A percentile compares a stretch with the other conserved stretches of the same genome.
phyloP scores from a whole-genome alignment of 2,113 vertebrate species.

The Ictidomys tridecemlineatus region DNA sequence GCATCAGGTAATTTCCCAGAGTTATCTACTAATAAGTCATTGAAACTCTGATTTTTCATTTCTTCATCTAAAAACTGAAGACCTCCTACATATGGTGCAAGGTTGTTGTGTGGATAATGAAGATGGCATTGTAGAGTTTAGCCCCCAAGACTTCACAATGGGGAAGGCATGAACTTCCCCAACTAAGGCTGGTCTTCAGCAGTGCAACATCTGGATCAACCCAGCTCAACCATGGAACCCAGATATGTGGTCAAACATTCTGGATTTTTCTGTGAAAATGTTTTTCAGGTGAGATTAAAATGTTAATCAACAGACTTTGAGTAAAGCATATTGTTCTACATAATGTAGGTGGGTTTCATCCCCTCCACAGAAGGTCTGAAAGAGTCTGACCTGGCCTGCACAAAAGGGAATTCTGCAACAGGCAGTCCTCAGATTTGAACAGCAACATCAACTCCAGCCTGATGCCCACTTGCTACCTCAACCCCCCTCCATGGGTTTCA shows the following conservation, averaged over 20 bases:
- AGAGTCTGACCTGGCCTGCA: background rate
- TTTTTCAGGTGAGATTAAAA: background rate
- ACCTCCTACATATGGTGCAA: background rate
- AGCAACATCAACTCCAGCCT: background rate
- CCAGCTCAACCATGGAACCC: background rate
- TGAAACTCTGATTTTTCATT: background rate
- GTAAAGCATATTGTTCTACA: background rate
- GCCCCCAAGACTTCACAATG: background rate
- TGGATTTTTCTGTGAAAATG: background rate
- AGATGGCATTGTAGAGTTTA: background rate
- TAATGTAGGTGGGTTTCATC: background rate
- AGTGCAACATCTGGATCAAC: background rate
- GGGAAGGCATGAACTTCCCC: background rate
- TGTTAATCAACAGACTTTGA: background rate
- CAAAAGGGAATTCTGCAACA: background rate
- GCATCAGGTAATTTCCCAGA: background rate
- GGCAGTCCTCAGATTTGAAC: background rate
- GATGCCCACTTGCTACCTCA: background rate
- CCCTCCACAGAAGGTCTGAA: background rate
- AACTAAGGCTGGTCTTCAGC: background rate
- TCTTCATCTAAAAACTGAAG: constrained; percentile 2
- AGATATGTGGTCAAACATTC: background rate
- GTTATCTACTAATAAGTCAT: background rate
- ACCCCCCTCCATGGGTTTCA: background rate
- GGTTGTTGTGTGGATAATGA: background rate